phyloP scores from a whole-genome alignment of 2,888 invertebrate genomes.

The Platycnemis pennipes region DNA sequence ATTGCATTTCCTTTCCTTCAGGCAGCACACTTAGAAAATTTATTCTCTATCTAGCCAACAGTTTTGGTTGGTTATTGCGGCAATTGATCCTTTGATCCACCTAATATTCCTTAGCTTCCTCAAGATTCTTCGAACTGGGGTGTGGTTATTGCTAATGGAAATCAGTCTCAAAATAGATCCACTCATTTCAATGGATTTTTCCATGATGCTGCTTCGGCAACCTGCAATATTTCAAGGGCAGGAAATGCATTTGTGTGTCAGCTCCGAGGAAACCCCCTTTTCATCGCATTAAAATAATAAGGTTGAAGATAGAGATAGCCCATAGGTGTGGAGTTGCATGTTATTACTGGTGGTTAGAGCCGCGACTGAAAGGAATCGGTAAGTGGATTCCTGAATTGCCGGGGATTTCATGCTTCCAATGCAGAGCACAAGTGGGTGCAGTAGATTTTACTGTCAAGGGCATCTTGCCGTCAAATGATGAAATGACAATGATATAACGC shows the following conservation, averaged over 20 bases:
- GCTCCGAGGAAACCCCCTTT: not conserved
- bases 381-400: constrained; percentile 5
- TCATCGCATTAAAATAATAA: not conserved
- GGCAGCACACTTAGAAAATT: too few species aligned
- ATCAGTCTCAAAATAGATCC: not conserved
- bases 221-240: not conserved
- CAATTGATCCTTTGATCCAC: too few species aligned
- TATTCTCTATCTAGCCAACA: too few species aligned
- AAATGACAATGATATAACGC: not conserved
- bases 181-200: not conserved
- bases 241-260: not conserved
- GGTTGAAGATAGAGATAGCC: not conserved
- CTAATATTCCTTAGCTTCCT: too few species aligned
- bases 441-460: not conserved
- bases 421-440: not conserved
- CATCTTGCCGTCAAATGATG: not conserved
- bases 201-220: not conserved
- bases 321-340: not conserved
- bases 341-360: not conserved
- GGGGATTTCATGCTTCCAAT: not conserved
- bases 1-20: too few species aligned
- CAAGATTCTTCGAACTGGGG: too few species aligned
- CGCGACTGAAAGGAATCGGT: not conserved
- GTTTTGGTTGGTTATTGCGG: too few species aligned
- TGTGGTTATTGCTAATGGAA: not conserved